Evolutionary conservation across 2,888 invertebrate genomes (phyloP), one percentile per base, ranked within the genome.

Genomic region (Melinopterus prodromus): DNA sequence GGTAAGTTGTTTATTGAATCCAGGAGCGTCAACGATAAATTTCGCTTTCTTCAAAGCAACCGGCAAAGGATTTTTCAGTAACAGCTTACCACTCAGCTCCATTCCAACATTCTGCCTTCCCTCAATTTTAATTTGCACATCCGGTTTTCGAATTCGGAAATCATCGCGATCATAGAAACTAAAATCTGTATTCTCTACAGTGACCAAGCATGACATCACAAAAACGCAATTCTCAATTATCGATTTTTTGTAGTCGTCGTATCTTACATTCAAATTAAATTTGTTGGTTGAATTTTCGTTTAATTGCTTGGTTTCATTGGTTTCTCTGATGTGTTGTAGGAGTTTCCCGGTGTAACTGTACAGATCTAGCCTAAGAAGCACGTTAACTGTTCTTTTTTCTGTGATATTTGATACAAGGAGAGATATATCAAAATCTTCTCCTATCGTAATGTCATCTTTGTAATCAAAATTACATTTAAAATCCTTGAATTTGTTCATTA

Each of bases 81-180:
- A 92, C 0, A 95, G 91, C 0, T 91, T 92, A 0, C 93, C 91
- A 71, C 87, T 86, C 37, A 91, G 87, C 76, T 89, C 87, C 82
- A 90, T 86, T 0, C 90, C 90, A 70, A 90, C 77, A 36, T 77
- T 91, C 3, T 92, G 91, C 81, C 90, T 90, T 35, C 91, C 92
- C 35, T 91, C 91, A 78, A 93, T 89, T 9, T 91, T 90, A 82
- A 96, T 94, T 87, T 94, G 93, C 80, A 96, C 95, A 85, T 96
- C 95, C 0, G 96, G 96, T 85, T 96, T 96, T 36, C 95, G 90
- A 9, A 96, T 94, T 83, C 96, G 91, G 87, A 96, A 96, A 89
- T 96, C 95, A 84, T 96, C 96, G 89, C 95, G 95, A 0, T 95
- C 95, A 86, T 94, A 95, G 87, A 95, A 96, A 85, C 96, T 96